These are phyloP conservation scores for Laspeyria flexula DNA, from an alignment of 2,888 invertebrate species.

Conservation along the genomic window DNA sequence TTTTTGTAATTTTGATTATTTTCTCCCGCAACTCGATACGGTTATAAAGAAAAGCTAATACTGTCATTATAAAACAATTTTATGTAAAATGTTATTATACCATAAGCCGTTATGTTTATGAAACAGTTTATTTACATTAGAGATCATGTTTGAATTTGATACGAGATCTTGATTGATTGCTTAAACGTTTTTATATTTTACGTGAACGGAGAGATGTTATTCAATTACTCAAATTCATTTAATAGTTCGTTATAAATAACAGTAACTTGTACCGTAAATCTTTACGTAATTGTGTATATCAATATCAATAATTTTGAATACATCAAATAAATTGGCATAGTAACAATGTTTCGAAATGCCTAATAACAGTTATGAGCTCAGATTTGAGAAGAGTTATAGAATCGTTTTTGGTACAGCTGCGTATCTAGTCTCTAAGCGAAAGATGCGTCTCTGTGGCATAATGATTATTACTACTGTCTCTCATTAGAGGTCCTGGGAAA, in stretches of 20 bases:
- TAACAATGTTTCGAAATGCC: too few species aligned
- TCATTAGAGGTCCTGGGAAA: too few species aligned
- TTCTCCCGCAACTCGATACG: slow-evolving; percentile 10
- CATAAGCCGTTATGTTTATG: slow-evolving; percentile 10
- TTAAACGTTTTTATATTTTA: slow-evolving; percentile 56
- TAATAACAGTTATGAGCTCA: too few species aligned
- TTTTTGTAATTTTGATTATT: slow-evolving; percentile 25
- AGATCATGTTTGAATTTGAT: slow-evolving; percentile 21
- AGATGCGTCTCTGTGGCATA: too few species aligned
- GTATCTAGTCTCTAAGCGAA: too few species aligned
- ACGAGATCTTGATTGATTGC: slow-evolving; percentile 53
- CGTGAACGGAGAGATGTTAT: slow-evolving; percentile 49
- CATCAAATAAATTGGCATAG: too few species aligned
- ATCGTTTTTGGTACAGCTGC: too few species aligned
- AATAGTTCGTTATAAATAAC: slow-evolving; percentile 9
- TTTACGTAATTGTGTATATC: background rate
- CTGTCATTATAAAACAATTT: slow-evolving; percentile 5
- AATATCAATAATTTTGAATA: background rate
- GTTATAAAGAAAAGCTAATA: slow-evolving; percentile 17
- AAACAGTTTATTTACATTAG: slow-evolving; percentile 13
- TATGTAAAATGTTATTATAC: slow-evolving; percentile 10
- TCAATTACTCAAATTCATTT: slow-evolving; percentile 25
- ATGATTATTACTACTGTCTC: too few species aligned
- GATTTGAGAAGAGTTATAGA: too few species aligned
- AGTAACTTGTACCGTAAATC: slow-evolving; percentile 5